Conservation (phyloP, 2,888 invertebrate genomes). For the Tanypteryx hageni region DNA sequence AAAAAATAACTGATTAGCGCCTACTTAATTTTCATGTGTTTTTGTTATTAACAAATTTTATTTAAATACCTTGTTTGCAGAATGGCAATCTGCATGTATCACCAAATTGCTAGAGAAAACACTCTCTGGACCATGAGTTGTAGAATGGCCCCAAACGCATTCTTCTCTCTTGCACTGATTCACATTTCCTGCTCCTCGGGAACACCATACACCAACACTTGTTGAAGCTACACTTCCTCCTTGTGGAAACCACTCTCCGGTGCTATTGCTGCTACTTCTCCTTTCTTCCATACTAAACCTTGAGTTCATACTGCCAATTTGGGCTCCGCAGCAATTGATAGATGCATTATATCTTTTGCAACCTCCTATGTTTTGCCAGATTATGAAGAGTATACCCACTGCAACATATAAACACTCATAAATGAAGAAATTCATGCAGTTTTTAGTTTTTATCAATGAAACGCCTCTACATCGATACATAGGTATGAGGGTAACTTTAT, state of each 20-base stretch:
- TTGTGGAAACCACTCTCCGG: neutral
- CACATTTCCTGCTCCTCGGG: neutral
- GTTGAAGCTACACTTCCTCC: neutral
- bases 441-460: neutral
- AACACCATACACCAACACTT: conserved; percentile 7
- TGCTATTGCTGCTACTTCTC: conserved; percentile 15
- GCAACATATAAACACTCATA: conserved; percentile 59
- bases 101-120: conserved; percentile 77
- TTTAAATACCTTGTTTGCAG: conserved; percentile 79
- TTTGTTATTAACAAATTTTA: no score
- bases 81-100: conserved; percentile 85
- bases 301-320: conserved; percentile 71
- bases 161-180: conserved; percentile 43
- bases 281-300: conserved; percentile 74
- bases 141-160: neutral
- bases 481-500: no score
- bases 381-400: conserved; percentile 85
- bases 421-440: neutral
- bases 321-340: neutral
- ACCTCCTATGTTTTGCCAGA: conserved; percentile 85
- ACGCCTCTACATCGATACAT: no score
- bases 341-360: conserved; percentile 72
- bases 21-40: no score
- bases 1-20: no score
- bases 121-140: conserved; percentile 36